These are phyloP conservation scores for Galerucella pusilla DNA, from an alignment of 2,888 invertebrate genomes.

Conservation along the genomic window DNA sequence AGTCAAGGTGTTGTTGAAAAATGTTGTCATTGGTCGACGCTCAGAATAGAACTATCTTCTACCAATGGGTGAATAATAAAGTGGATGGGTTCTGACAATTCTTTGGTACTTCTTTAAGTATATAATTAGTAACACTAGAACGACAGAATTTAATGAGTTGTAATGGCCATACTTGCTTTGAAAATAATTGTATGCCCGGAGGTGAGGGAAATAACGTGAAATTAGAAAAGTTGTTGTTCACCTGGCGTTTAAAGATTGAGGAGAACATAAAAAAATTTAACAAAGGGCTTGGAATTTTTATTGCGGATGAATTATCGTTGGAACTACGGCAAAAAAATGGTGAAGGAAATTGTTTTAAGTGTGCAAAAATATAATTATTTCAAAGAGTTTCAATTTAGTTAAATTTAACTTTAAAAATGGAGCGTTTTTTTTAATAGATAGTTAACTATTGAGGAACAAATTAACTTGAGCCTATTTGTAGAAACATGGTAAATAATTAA, in stretches of 20 bases:
- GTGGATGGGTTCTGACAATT: not conserved
- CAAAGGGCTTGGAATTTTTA: not conserved
- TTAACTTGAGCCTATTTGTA: too few species aligned
- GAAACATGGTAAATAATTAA: too few species aligned
- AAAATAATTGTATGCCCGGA: constrained; percentile 15
- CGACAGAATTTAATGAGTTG: constrained; percentile 18
- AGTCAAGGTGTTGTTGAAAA: constrained; percentile 28
- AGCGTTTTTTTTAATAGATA: too few species aligned
- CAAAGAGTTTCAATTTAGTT: too few species aligned
- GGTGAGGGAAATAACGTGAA: constrained; percentile 2
- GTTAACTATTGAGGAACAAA: too few species aligned
- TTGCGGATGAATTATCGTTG: not conserved
- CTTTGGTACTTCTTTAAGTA: constrained; percentile 4
- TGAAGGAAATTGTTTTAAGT: not conserved
- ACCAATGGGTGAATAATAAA: constrained; percentile 19
- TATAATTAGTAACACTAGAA: constrained; percentile 33
- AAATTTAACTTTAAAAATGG: too few species aligned
- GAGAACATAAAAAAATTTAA: not conserved
- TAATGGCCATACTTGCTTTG: constrained; percentile 14
- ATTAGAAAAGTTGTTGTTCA: constrained; percentile 13
- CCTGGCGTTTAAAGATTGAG: constrained; percentile 10
- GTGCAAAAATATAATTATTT: not conserved
- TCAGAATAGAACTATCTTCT: constrained; percentile 12
- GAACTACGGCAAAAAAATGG: too few species aligned
- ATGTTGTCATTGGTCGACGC: constrained; percentile 8